Evolutionary conservation across 2,113 vertebrate species (phyloP), one percentile per base, ranked within the genome.

Genomic region (Oxyruncus cristatus): DNA sequence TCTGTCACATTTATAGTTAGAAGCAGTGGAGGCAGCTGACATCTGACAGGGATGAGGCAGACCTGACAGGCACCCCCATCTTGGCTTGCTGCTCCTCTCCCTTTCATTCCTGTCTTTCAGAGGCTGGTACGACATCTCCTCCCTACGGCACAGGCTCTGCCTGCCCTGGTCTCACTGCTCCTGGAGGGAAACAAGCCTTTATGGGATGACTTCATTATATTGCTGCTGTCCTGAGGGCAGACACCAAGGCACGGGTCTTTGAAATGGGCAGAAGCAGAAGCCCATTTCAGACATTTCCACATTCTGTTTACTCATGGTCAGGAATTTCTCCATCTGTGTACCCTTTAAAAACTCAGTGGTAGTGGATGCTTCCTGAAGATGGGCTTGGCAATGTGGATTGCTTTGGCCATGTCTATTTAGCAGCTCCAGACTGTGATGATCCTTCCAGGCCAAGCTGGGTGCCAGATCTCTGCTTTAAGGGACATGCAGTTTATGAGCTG

Each of bases 1-100:
- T 96, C 96, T 97, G 92, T 97, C 95, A 94, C 88, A 92, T 96
- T 95, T 97, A 94, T 96, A 94, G 91, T 94, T 96, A 97, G 95
- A 95, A 97, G 86, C 58, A 65, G 83, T 85, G 94, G 96, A 97
- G 95, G 95, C 92, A 96, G 96, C 92, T 97, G 96, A 96, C 96
- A 97, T 94, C 95, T 96, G 96, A 95, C 96, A 96, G 86, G 88
- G 88, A 92, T 94, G 83, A 96, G 71, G 94, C 94, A 97, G 94
- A 94, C 95, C 83, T 94, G 96, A 95, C 95, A 95, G 76, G 95
- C 92, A 92, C 44, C 83, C 95, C 73, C 83, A 82, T 83, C 91
- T 92, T 94, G 85, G 90, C 96, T 94, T 92, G 44, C 88, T 82
- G 63, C 59, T 79, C 49, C 70, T 81, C 74, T 96, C n/a, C 32